These are phyloP conservation scores for Drosophila setifemur DNA, from an alignment of 1,140 invertebrate species.

Conservation along the genomic window DNA sequence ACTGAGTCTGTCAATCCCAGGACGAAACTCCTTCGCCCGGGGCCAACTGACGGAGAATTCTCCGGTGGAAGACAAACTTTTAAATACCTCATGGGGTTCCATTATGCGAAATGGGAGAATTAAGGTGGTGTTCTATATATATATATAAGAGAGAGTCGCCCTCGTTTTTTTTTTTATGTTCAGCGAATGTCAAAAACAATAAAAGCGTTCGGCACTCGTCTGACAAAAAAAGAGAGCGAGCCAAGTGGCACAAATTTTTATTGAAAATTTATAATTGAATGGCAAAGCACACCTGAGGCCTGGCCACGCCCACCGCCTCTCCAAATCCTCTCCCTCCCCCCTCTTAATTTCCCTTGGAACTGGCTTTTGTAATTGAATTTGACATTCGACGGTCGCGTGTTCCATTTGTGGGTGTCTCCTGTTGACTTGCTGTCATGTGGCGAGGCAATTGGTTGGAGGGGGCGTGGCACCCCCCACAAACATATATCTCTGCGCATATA, in stretches of 20 bases:
- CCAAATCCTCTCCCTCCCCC: background rate
- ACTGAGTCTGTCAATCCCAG: slow-evolving; percentile 54
- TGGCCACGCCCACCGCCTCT: slow-evolving; percentile 3
- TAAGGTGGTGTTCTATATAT: background rate
- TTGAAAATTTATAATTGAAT: slow-evolving; percentile 81
- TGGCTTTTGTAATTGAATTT: slow-evolving; percentile 67
- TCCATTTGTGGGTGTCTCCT: slow-evolving; percentile 29
- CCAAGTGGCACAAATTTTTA: slow-evolving; percentile 58
- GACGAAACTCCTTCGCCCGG: slow-evolving; percentile 10
- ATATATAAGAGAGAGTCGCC: too few species aligned
- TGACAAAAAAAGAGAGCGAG: background rate
- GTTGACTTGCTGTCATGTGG: slow-evolving; percentile 31
- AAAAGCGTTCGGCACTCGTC: slow-evolving; percentile 20
- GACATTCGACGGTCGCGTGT: slow-evolving; percentile 57
- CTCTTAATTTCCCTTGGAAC: background rate
- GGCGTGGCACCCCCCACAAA: slow-evolving; percentile 4
- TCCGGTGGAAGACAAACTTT: slow-evolving; percentile 7
- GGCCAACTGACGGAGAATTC: background rate
- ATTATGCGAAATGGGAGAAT: slow-evolving; percentile 8
- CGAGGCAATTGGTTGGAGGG: slow-evolving; percentile 11
- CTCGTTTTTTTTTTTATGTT: slow-evolving; percentile 1
- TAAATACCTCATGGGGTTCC: slow-evolving; percentile 23
- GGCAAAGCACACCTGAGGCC: slow-evolving; percentile 71
- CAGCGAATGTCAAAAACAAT: slow-evolving; percentile 70
- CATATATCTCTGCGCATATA: background rate